Conservation (phyloP, 2,113 vertebrate species). For the Oryzias melastigma region DNA sequence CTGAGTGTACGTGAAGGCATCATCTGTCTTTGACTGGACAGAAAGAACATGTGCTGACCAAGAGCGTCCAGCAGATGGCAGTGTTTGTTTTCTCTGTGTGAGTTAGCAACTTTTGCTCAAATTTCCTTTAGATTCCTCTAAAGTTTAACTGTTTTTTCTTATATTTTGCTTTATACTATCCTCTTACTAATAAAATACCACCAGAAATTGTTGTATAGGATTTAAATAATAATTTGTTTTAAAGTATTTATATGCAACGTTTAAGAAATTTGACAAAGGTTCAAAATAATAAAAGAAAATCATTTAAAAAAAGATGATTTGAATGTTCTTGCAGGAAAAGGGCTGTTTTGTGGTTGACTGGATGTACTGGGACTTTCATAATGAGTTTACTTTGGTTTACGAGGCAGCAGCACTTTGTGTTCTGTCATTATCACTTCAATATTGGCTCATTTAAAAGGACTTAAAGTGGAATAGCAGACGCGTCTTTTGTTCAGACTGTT, state of each 20-base stretch:
- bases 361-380: background rate
- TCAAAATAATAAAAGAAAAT: too few species aligned
- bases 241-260: too few species aligned
- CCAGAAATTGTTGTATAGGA: too few species aligned
- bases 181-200: too few species aligned
- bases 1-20: constrained; percentile 18
- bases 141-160: too few species aligned
- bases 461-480: background rate
- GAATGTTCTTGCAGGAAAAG: too few species aligned
- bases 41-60: background rate
- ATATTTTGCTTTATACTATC: too few species aligned
- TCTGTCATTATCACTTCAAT: background rate
- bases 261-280: too few species aligned
- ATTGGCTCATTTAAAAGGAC: background rate
- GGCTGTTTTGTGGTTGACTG: background rate
- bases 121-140: background rate
- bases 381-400: too few species aligned
- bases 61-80: constrained; percentile 41
- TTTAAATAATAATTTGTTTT: too few species aligned
- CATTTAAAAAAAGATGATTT: too few species aligned
- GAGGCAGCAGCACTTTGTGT: background rate
- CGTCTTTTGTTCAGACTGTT: background rate
- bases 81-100: background rate
- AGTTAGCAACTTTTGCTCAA: background rate
- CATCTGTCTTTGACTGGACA: constrained; percentile 49